Base-by-base conservation (phyloP, 2,797 vertebrate genomes). In the Hydrocynus forskahlii region DNA sequence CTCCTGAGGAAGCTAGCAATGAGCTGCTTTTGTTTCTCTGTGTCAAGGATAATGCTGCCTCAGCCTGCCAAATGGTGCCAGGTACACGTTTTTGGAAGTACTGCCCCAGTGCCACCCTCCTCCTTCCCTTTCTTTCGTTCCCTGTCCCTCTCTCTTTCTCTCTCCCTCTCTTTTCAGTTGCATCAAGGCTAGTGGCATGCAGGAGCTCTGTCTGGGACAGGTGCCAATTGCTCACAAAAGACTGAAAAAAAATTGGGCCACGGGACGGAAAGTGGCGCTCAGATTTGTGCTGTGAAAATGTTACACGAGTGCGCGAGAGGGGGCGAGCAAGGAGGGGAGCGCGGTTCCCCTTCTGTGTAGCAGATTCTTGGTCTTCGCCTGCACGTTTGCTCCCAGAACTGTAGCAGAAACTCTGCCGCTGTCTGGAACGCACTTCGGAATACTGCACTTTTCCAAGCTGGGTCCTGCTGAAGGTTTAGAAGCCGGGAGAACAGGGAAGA, bases 151-250 rank as follows among this genome's bases (percentile, higher is more conserved):
- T 50, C 48, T 50, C 48, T 50, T 10, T 50, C 12, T 50, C 48
- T 50, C 48, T 86, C 79, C 78, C 89, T 84, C 83, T 57, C 81
- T 86, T 79, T 35, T 70, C 62, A 73, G 80, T 88, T 84, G 88
- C 83, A 77, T 79, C 85, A 82, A 87, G 88, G 81, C 85, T 90
- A 86, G 88, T 84, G 88, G 88, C 85, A 89, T 88, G 90, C 90
- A 76, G 89, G 91, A 93, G 91, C 92, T 92, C 92, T 94, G 90
- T 93, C 95, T 95, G 95, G 97, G 96, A 97, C 95, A 96, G 95
- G 95, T 96, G 97, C 95, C 96, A 97, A 94, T 93, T 93, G 91
- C 90, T 91, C 92, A 96, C 94, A 96, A 96, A 97, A 96, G 95
- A 94, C 92, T 92, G 92, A 93, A 78, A 93, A 94, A 95, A 76